Base-by-base conservation (phyloP, 2,888 invertebrate species). In the Drosophila sordidapex region DNA sequence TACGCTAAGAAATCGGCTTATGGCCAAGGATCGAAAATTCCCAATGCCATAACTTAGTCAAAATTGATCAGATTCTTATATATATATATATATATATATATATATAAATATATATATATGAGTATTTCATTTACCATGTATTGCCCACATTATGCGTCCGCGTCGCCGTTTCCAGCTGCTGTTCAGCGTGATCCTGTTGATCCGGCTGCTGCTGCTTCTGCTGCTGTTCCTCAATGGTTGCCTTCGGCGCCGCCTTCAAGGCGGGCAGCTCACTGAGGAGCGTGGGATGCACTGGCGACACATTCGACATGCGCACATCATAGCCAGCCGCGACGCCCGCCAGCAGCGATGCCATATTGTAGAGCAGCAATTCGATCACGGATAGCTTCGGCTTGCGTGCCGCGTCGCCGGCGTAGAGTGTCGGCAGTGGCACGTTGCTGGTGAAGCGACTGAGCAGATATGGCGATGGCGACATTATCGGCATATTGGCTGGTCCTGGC, bases 251-350 rank as follows among this genome's bases (percentile, higher is more conserved):
- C 69, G 92, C 90, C 74, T 91, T 92, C 38, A 93, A 46, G 70
- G 95, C 95, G 0, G 97, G 96, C 90, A 91, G 81, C 51, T 92
- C 91, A 62, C 88, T 91, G 31, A 97, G 96, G 70, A 97, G 93
- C 70, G 95, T 95, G 10, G 97, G 97, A 93, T 97, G 97, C 76
- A 97, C 94, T 0, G 97, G 96, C 81, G 97, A 96, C 60, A 97
- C 95, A 91, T 98, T 98, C 52, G 97, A 97, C 93, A 97, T 95
- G 90, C 98, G 95, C 61, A 99, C 96, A 94, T 99, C 98, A 91
- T 97, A 98, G 1, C 98, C 99, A 46, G 97, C 96, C 4, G 97
- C 97, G 48, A 99, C 97, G 33, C 98, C 96, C 4, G 98, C 98
- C 90, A 99, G 94, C 94, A 98, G 95, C 61, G 98, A 96, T 62